These are phyloP conservation scores for Hypotaenidia philippensis DNA, from an alignment of 2,797 vertebrate genomes.

Conservation along the genomic window DNA sequence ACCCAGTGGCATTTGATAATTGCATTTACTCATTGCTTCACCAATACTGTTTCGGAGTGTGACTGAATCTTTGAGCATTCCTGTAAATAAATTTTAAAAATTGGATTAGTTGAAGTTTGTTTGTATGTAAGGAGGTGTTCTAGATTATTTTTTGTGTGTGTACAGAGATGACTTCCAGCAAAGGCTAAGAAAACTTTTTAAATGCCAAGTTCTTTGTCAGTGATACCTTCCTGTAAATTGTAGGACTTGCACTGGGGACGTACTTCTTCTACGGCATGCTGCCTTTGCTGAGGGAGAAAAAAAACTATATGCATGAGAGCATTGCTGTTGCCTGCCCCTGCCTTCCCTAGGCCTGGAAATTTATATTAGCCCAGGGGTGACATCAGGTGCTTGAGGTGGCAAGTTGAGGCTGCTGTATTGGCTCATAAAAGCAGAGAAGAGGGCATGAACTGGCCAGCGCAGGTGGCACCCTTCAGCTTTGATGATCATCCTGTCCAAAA, in stretches of 20 bases:
- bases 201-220: slow-evolving; percentile 12
- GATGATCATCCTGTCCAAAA: background rate
- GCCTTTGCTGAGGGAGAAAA: background rate
- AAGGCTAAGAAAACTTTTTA: slow-evolving; percentile 4
- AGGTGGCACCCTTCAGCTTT: background rate
- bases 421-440: background rate
- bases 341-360: background rate
- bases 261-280: slow-evolving; percentile 31
- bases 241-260: slow-evolving; percentile 23
- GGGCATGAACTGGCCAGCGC: too few species aligned
- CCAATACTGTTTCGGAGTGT: background rate
- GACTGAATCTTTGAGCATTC: background rate
- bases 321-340: background rate
- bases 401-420: background rate
- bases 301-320: background rate
- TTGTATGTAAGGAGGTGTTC: background rate
- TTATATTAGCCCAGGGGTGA: background rate
- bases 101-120: background rate
- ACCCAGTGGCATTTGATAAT: background rate
- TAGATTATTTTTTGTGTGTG: background rate
- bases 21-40: background rate
- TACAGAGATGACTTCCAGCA: background rate
- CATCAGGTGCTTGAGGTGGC: background rate
- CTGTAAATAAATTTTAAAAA: slow-evolving; percentile 14
- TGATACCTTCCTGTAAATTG: slow-evolving; percentile 37